Evolutionary conservation across 2,888 invertebrate genomes (phyloP), one percentile per base, ranked within the genome.

Genomic region (Amorpha juglandis): DNA sequence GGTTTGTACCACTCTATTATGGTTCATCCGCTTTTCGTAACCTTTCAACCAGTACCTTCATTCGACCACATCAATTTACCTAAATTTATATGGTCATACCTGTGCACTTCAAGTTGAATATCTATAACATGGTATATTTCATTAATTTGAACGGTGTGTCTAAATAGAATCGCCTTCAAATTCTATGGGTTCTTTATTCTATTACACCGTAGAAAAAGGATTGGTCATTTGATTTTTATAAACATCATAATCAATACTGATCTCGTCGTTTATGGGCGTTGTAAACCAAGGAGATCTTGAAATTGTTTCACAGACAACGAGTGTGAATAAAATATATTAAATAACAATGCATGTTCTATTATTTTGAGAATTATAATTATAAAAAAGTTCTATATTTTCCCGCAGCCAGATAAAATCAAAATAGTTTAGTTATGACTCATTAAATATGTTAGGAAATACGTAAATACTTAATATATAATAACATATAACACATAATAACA

Each of bases 61-160:
- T 42, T 11, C 11, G 42, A 42, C 42, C 47, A 47, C 16, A 12
- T 48, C 48, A 50, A 50, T 19, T 19, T 27, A 27, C 27, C 27
- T 27, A 27, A 27, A 27, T 27, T 27, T 1, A 27, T 4, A 3
- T 27, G 27, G 27, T 27, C 27, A 27, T 27, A 27, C 27, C 8
- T 50, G 19, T 58, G 42, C 19, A 42, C 42, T 58, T 42, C 19
- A 42, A 58, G 16, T 9, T n/a, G 33, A 16, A n/a, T 16, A 14
- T 38, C 9, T 16, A 38, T 9, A 16, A 14, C 68, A 71, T 71
- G 58, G 63, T 71, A 75, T 55, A 27, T 52, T 14, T 11, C n/a
- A 16, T n/a, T 38, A n/a, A 53, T 53, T 55, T 55, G 35, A 55
- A 55, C 16, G 35, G 55, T 38, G 11, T 38, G 16, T 33, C 55